Percentiles rank a stretch among this genome's conserved stretches.
Evolutionary conservation across 2,888 invertebrate genomes (phyloP).

Genomic region (Troilus luridus): DNA sequence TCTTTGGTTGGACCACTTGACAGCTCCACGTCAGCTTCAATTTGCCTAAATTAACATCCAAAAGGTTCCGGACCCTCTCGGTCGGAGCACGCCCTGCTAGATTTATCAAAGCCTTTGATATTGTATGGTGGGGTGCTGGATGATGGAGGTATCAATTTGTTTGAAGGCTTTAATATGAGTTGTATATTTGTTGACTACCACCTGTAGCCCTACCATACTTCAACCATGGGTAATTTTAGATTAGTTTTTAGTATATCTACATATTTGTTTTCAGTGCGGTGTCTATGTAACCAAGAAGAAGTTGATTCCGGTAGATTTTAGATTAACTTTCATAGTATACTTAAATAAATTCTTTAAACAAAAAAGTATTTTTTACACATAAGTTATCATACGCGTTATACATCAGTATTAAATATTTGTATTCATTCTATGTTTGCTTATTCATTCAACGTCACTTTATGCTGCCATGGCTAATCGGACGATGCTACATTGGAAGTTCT

Average conservation of each 20-base stretch:
- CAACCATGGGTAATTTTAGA: background rate
- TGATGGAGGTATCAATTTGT: background rate
- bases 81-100: background rate
- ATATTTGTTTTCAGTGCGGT: background rate
- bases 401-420: too few relatives aligned
- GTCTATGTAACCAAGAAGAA: background rate
- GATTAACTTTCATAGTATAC: too few relatives aligned
- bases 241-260: background rate
- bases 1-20: background rate
- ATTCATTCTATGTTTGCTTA: too few relatives aligned
- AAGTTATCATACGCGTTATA: too few relatives aligned
- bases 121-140: background rate
- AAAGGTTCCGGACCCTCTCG: background rate
- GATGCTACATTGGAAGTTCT: too few relatives aligned
- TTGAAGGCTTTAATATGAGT: background rate
- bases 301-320: too few relatives aligned
- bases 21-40: background rate
- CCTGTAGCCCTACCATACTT: background rate
- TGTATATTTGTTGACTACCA: background rate
- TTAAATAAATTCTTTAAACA: too few relatives aligned
- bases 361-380: too few relatives aligned
- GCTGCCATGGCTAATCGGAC: too few relatives aligned
- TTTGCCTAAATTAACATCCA: slow-evolving; percentile 37
- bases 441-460: too few relatives aligned
- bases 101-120: background rate